Evolutionary conservation across 1,140 invertebrate genomes (phyloP).

Genomic region (Formica selysi): DNA sequence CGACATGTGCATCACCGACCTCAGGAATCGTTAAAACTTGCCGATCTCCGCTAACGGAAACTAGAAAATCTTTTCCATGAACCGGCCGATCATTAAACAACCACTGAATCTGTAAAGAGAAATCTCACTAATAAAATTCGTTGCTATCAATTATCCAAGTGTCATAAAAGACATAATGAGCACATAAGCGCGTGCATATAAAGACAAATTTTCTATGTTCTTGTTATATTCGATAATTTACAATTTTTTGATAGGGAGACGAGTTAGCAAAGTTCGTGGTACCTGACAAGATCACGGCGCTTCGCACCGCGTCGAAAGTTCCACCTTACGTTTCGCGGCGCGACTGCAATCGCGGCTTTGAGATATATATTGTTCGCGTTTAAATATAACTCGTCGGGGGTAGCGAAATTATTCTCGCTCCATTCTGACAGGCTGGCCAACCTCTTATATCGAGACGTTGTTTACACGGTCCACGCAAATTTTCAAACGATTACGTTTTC

Average conservation of each 20-base stretch:
- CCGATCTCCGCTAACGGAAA: conserved; percentile 90
- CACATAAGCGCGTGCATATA: background rate
- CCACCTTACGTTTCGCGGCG: conserved; percentile 55
- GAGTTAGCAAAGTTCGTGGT: conserved; percentile 16
- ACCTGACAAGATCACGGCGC: conserved; percentile 23
- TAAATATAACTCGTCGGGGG: conserved; percentile 73
- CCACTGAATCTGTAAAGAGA: conserved; percentile 89
- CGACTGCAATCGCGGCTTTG: conserved; percentile 69
- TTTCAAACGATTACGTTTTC: conserved; percentile 39
- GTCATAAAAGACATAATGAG: background rate
- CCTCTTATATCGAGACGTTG: conserved; percentile 55
- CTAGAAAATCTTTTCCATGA: conserved; percentile 90
- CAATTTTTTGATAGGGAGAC: background rate
- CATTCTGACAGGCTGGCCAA: conserved; percentile 70
- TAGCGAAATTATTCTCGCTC: conserved; percentile 69
- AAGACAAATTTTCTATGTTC: background rate
- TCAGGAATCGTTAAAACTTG: conserved; percentile 90
- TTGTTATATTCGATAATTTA: background rate
- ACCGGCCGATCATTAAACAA: conserved; percentile 90
- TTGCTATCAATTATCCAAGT: background rate
- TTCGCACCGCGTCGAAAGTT: conserved; percentile 50
- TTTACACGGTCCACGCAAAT: conserved; percentile 50
- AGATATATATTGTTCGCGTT: conserved; percentile 75
- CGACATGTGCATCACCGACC: conserved; percentile 87
- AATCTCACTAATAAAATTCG: background rate